Percentiles rank a stretch among this genome's conserved stretches.
These are phyloP conservation scores for Xestia rhomboidea DNA, from an alignment of 2,888 invertebrate genomes.

Conservation along the genomic window DNA sequence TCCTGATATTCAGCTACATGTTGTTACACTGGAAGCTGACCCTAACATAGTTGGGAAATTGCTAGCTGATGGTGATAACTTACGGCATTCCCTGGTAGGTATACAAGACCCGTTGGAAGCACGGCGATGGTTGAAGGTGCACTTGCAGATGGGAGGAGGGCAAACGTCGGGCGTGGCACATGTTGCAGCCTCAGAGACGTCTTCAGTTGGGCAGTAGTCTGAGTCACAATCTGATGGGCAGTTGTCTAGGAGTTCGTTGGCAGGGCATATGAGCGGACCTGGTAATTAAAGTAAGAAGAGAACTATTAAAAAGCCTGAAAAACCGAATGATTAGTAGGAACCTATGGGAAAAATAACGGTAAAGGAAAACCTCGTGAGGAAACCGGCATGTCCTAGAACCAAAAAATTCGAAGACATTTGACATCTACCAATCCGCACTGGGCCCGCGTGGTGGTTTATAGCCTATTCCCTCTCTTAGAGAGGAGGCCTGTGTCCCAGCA, in stretches of 20 bases:
- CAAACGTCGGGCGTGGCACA: slow-evolving; percentile 67
- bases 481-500: too few species aligned
- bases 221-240: slow-evolving; percentile 72
- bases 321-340: neutral
- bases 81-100: slow-evolving; percentile 72
- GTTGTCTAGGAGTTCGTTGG: slow-evolving; percentile 66
- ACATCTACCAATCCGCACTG: too few species aligned
- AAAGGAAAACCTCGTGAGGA: too few species aligned
- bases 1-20: neutral
- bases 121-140: slow-evolving; percentile 73
- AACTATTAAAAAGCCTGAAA: neutral
- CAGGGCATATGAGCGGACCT: slow-evolving; percentile 59
- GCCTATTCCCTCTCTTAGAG: too few species aligned
- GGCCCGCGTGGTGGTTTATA: too few species aligned
- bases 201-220: slow-evolving; percentile 73
- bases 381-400: too few species aligned
- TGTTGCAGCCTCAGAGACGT: slow-evolving; percentile 27
- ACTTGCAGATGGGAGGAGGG: slow-evolving; percentile 73
- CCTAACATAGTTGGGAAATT: neutral
- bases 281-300: neutral
- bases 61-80: slow-evolving; percentile 50
- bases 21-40: neutral
- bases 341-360: neutral
- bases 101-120: slow-evolving; percentile 75
- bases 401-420: too few species aligned